These are phyloP conservation scores for Aplocera efformata DNA, from an alignment of 2,888 invertebrate species.

Conservation along the genomic window DNA sequence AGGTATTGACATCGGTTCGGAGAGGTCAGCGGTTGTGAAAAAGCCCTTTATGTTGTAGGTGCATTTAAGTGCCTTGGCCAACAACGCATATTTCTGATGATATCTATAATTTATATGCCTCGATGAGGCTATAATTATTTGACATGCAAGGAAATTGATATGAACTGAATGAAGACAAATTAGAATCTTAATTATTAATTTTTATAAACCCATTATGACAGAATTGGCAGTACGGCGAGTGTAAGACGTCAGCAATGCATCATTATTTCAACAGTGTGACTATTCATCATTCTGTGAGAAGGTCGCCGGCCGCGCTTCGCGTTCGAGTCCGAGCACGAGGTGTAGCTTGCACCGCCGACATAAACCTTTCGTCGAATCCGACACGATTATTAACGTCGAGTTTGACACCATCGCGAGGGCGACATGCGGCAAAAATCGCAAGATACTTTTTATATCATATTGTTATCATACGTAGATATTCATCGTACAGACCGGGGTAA, in stretches of 20 bases:
- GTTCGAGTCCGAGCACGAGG: slow-evolving; percentile 10
- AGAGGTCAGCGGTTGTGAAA: slow-evolving; percentile 19
- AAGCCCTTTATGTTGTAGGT: slow-evolving; percentile 6
- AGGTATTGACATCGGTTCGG: slow-evolving; percentile 26
- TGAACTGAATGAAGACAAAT: neutral
- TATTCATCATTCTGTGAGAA: slow-evolving; percentile 44
- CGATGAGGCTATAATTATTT: no score
- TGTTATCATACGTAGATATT: slow-evolving; percentile 33
- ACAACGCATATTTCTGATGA: no score
- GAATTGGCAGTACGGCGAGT: slow-evolving; percentile 25
- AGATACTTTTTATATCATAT: slow-evolving; percentile 27
- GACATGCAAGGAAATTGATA: no score
- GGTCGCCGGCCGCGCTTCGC: slow-evolving; percentile 32
- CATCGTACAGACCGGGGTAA: slow-evolving; percentile 31
- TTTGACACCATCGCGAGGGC: slow-evolving; percentile 33
- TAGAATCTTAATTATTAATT: slow-evolving; percentile 6
- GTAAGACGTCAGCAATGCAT: slow-evolving; percentile 33
- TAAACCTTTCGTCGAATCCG: slow-evolving; percentile 15
- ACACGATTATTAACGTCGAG: slow-evolving; percentile 21
- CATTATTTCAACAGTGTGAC: slow-evolving; percentile 36
- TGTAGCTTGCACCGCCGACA: slow-evolving; percentile 4
- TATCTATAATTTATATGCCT: no score
- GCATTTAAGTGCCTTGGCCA: no score
- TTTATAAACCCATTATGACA: slow-evolving; percentile 26
- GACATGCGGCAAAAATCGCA: slow-evolving; percentile 30